Percentiles rank a stretch among this genome's conserved stretches.
Evolutionary conservation across 1,140 invertebrate species (phyloP).

Genomic region (Plodia interpunctella): DNA sequence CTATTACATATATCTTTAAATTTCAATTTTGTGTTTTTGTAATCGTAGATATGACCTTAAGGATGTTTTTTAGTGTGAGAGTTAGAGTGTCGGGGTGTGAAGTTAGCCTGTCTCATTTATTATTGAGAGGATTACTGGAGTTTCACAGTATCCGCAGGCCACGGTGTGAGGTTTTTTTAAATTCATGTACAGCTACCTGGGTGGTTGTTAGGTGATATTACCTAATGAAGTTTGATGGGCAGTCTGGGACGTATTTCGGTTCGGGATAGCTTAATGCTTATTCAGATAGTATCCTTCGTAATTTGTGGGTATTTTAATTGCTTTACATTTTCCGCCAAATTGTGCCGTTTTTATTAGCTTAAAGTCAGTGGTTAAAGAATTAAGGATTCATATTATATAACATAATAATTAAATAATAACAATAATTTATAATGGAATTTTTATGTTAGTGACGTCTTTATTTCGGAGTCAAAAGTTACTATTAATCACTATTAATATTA

Average conservation of each 20-base stretch:
- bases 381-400: too few relatives aligned
- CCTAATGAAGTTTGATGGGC: not conserved
- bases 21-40: constrained; percentile 23
- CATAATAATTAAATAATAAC: too few relatives aligned
- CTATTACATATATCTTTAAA: constrained; percentile 23
- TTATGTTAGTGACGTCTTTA: too few relatives aligned
- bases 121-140: constrained; percentile 57
- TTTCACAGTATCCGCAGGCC: constrained; percentile 9
- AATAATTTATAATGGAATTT: too few relatives aligned
- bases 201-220: not conserved
- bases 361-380: too few relatives aligned
- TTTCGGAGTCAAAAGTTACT: too few relatives aligned
- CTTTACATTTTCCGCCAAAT: too few relatives aligned
- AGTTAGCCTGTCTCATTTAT: constrained; percentile 69
- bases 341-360: too few relatives aligned
- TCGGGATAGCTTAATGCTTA: not conserved
- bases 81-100: constrained; percentile 58
- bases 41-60: constrained; percentile 41
- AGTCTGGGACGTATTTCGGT: not conserved
- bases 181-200: not conserved
- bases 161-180: constrained; percentile 18
- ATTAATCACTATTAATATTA: too few relatives aligned
- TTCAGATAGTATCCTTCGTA: too few relatives aligned
- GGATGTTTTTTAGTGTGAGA: constrained; percentile 54
- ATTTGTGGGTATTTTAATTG: too few relatives aligned